Base-by-base conservation (phyloP, 2,888 invertebrate species). In the Polylopha cassiicola region DNA sequence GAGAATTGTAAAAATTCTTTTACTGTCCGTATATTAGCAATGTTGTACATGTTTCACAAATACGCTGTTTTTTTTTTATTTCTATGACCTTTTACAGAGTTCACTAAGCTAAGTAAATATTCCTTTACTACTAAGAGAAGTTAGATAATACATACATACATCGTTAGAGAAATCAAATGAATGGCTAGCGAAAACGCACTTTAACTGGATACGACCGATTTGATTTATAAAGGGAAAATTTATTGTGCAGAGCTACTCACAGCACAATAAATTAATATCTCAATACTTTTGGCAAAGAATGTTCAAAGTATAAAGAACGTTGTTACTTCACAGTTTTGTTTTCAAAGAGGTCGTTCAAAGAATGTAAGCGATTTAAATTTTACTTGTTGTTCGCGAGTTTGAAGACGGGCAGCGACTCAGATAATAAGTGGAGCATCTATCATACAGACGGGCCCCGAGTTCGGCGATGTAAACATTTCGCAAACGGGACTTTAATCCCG, bases 401-500 rank as follows among this genome's bases (percentile, higher is more conserved):
- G 20, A 24, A n/a, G 18, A 21, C 16, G 29, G 16, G 11, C 36
- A 23, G 30, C 20, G 38, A 32, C 44, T 45, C 37, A 54, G 49
- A 45, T 55, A 59, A 61, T 59, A 48, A 53, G 53, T 53, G 54
- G 51, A 54, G 54, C 55, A 64, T 62, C 53, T 50, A 58, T 57
- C 48, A 61, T 54, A 45, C 64, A 68, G 65, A 66, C 61, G 69
- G 62, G 60, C 64, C 54, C 61, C 58, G 66, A 72, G 70, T 74
- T 68, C 61, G 62, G 51, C 60, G 72, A 72, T 73, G 79, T 80
- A 80, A 81, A 82, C 81, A 84, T 81, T 77, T 79, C 75, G 70
- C 73, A 76, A 82, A 78, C 73, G 75, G 70, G 71, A 73, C 71
- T 78, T 77, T 81, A 84, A 82, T 81, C 82, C 80, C 58, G 68